A percentile compares a stretch with the other conserved stretches of the same genome.
These are phyloP conservation scores for Hybos culiciformis DNA, from an alignment of 2,888 invertebrate genomes.

Conservation along the genomic window DNA sequence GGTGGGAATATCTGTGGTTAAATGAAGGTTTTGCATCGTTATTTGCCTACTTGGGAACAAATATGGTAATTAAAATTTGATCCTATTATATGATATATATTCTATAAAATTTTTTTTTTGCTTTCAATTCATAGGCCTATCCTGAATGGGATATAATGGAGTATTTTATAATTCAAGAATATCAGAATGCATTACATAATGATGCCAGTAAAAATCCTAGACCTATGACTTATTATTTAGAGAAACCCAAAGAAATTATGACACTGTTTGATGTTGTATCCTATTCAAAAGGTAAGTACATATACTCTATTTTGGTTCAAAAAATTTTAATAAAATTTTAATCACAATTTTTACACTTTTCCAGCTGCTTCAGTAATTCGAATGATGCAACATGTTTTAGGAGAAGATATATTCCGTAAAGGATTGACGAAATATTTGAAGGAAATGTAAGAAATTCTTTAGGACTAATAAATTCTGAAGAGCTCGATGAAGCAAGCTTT, in stretches of 20 bases:
- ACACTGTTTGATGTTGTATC: constrained; percentile 75
- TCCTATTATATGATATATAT: no score
- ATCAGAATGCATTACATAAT: constrained; percentile 55
- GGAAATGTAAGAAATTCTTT: constrained; percentile 18
- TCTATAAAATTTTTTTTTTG: background rate
- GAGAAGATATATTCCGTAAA: constrained; percentile 37
- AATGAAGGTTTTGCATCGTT: constrained; percentile 57
- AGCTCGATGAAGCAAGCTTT: background rate
- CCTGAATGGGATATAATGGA: constrained; percentile 60
- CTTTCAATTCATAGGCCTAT: constrained; percentile 33
- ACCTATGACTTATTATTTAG: constrained; percentile 67
- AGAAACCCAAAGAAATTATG: constrained; percentile 68
- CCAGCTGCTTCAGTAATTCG: constrained; percentile 47
- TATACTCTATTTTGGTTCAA: background rate
- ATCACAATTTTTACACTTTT: background rate
- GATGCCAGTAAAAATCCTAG: constrained; percentile 66
- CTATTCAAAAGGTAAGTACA: constrained; percentile 69
- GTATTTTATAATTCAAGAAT: constrained; percentile 57
- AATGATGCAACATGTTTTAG: constrained; percentile 53
- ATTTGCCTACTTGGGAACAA: background rate
- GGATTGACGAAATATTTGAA: constrained; percentile 45
- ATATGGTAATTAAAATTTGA: background rate
- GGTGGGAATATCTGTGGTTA: constrained; percentile 60
- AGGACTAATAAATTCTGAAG: background rate
- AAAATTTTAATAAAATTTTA: no score